These are phyloP conservation scores for Erethizon dorsatum DNA, from an alignment of 2,797 vertebrate genomes.

Conservation along the genomic window DNA sequence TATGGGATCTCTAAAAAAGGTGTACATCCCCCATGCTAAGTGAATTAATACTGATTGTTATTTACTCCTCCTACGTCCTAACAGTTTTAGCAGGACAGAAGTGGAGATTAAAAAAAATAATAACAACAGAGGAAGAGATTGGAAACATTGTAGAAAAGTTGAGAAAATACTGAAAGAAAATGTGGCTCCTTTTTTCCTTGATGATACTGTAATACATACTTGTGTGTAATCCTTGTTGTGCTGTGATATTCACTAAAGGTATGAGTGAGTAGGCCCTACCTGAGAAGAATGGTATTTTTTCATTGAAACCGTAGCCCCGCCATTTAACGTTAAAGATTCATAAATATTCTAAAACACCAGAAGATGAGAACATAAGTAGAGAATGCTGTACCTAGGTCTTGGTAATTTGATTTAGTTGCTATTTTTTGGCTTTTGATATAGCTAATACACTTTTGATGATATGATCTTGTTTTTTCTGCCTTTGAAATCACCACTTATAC, in stretches of 20 bases:
- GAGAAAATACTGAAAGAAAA: slow-evolving; percentile 53
- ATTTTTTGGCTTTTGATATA: slow-evolving; percentile 39
- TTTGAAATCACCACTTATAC: slow-evolving; percentile 28
- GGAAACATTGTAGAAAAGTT: slow-evolving; percentile 17
- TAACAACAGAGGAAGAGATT: neutral
- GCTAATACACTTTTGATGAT: neutral
- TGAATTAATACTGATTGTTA: slow-evolving; percentile 40
- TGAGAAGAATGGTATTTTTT: slow-evolving; percentile 10
- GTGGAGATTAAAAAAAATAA: neutral
- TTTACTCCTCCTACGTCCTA: neutral
- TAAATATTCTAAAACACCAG: neutral
- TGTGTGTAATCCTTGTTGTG: neutral
- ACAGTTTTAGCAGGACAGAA: slow-evolving; percentile 32
- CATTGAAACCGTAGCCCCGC: slow-evolving; percentile 15
- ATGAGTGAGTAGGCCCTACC: neutral
- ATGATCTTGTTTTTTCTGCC: slow-evolving; percentile 32
- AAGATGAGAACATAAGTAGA: slow-evolving; percentile 49
- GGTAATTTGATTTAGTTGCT: slow-evolving; percentile 53
- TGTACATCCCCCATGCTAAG: neutral
- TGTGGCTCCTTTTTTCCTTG: neutral
- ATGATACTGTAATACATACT: neutral
- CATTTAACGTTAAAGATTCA: slow-evolving; percentile 25
- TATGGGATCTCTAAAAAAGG: slow-evolving; percentile 14
- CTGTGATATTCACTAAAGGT: neutral
- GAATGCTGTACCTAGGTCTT: slow-evolving; percentile 14